phyloP scores from a whole-genome alignment of 2,888 invertebrate genomes.

The Gymnoscelis rufifasciata region DNA sequence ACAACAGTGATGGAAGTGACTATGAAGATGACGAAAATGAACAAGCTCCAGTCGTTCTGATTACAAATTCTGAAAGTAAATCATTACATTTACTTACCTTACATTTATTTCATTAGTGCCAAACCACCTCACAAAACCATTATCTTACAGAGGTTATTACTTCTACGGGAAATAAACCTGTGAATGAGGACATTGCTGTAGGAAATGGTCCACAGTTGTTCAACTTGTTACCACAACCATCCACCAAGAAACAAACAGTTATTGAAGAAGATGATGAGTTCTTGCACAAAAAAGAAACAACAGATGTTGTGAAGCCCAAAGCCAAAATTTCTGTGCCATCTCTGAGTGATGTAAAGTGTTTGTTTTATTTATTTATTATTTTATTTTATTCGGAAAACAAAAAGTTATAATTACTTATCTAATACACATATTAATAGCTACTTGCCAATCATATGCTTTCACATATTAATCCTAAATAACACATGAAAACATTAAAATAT shows the following conservation, averaged over 20 bases:
- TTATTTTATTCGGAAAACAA: too few relatives aligned
- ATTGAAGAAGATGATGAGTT: slow-evolving; percentile 82
- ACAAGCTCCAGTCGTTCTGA: slow-evolving; percentile 35
- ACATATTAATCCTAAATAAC: too few relatives aligned
- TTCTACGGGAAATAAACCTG: slow-evolving; percentile 5
- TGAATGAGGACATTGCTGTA: slow-evolving; percentile 10
- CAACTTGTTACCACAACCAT: slow-evolving; percentile 73
- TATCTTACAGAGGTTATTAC: slow-evolving; percentile 24
- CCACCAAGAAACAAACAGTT: slow-evolving; percentile 43
- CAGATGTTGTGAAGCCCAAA: slow-evolving; percentile 60
- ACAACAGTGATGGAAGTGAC: slow-evolving; percentile 72
- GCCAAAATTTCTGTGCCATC: slow-evolving; percentile 85
- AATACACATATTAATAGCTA: too few relatives aligned
- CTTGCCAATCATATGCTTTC: too few relatives aligned
- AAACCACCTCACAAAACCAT: too few relatives aligned
- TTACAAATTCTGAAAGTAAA: slow-evolving; percentile 39
- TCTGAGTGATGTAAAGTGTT: slow-evolving; percentile 77
- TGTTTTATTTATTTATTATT: background rate
- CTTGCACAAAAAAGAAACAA: slow-evolving; percentile 77
- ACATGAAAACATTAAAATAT: too few relatives aligned
- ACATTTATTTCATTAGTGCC: too few relatives aligned
- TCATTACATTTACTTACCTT: background rate
- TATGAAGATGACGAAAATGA: slow-evolving; percentile 52
- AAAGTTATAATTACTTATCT: too few relatives aligned
- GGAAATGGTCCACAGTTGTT: slow-evolving; percentile 44